These are phyloP conservation scores for Drosophila lacicola DNA, from an alignment of 2,888 invertebrate species.

Conservation along the genomic window DNA sequence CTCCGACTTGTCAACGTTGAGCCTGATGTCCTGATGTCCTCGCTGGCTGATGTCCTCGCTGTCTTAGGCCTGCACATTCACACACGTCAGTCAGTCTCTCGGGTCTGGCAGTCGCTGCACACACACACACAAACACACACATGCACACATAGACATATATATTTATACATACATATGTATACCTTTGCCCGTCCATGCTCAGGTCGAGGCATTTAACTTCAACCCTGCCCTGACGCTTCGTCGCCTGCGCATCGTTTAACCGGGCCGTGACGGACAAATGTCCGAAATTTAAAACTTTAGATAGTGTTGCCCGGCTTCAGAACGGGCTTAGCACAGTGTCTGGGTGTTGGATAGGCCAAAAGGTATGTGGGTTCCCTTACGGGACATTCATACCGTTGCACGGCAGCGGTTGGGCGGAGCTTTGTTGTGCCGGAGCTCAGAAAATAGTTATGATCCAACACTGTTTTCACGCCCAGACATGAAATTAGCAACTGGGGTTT, in stretches of 20 bases:
- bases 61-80: constrained; percentile 70
- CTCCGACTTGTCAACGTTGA: constrained; percentile 50
- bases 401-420: constrained; percentile 53
- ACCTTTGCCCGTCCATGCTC: constrained; percentile 38
- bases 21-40: constrained; percentile 16
- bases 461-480: constrained; percentile 40
- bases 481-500: constrained; percentile 37
- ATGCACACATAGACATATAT: background rate
- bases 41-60: constrained; percentile 26
- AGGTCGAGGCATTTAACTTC: constrained; percentile 44
- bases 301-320: constrained; percentile 42
- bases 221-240: constrained; percentile 46
- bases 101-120: constrained; percentile 25
- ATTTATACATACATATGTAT: constrained; percentile 3
- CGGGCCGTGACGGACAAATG: constrained; percentile 71
- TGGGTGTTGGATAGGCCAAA: constrained; percentile 14
- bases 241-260: constrained; percentile 32
- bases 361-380: constrained; percentile 5
- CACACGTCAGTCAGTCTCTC: constrained; percentile 22
- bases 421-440: constrained; percentile 27
- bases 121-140: constrained; percentile 18
- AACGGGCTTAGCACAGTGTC: constrained; percentile 27
- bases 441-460: constrained; percentile 69
- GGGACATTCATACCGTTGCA: constrained; percentile 18
- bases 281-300: constrained; percentile 80